Conservation (phyloP, 2,113 vertebrate species). For the Myrmecophaga tridactyla region DNA sequence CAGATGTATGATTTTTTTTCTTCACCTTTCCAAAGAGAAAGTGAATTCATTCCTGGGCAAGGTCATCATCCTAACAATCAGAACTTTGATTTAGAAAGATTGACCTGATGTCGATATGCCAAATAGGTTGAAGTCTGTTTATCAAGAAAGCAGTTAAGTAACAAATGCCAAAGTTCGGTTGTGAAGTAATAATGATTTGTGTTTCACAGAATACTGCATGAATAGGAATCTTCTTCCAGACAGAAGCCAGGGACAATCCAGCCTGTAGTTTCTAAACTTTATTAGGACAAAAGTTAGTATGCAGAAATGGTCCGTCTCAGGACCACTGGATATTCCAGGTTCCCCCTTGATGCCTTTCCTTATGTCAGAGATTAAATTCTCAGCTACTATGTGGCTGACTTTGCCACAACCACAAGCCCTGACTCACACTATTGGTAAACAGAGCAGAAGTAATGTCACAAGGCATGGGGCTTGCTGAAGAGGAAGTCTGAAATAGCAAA, state of each 20-base stretch:
- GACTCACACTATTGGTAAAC: conserved; percentile 70
- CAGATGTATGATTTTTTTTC: background rate
- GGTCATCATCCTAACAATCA: background rate
- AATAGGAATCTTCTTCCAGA: background rate
- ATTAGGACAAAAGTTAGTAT: background rate
- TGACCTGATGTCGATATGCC: background rate
- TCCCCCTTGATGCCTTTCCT: background rate
- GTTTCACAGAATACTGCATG: background rate
- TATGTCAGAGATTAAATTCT: conserved; percentile 7
- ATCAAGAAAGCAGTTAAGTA: background rate
- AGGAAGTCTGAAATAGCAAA: conserved; percentile 55
- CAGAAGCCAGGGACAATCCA: background rate
- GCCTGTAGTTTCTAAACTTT: background rate
- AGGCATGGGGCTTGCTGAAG: background rate
- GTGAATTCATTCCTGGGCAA: background rate
- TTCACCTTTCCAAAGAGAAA: conserved; percentile 6
- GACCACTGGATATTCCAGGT: background rate
- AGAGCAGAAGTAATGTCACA: conserved; percentile 63
- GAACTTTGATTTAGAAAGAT: conserved; percentile 19
- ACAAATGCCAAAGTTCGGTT: background rate
- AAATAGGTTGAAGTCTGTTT: background rate
- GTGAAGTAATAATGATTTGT: background rate
- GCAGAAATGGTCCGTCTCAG: background rate
- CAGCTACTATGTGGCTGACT: background rate
- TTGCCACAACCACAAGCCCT: conserved; percentile 36